phyloP scores from a whole-genome alignment of 2,113 vertebrate genomes.

The Amphiprion percula region DNA sequence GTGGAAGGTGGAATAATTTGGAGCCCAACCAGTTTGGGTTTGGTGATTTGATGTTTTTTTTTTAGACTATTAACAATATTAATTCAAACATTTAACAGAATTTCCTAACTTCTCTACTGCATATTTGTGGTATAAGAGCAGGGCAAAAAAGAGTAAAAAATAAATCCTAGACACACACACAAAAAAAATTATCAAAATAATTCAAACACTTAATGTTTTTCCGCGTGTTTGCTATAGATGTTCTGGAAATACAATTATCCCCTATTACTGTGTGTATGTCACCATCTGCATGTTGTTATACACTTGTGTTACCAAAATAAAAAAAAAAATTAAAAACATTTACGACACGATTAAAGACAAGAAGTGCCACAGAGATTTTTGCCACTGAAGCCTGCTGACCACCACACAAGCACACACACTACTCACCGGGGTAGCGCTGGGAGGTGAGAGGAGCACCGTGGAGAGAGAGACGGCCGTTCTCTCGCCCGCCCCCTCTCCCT shows the following conservation, averaged over 20 bases:
- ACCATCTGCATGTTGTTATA: background rate
- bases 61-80: too few relatives aligned
- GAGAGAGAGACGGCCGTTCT: slow-evolving; percentile 87
- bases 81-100: too few relatives aligned
- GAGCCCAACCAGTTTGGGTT: too few relatives aligned
- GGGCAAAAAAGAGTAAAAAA: too few relatives aligned
- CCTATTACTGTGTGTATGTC: background rate
- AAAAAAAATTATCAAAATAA: background rate
- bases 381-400: slow-evolving; percentile 71
- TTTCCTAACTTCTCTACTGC: too few relatives aligned
- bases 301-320: background rate
- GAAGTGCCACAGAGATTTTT: slow-evolving; percentile 61
- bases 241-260: background rate
- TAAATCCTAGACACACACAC: too few relatives aligned
- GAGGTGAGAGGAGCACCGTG: slow-evolving; percentile 87
- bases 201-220: background rate
- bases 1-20: too few relatives aligned
- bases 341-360: slow-evolving; percentile 36
- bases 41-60: too few relatives aligned
- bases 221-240: background rate
- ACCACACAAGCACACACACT: slow-evolving; percentile 80
- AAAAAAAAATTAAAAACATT: background rate
- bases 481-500: slow-evolving; percentile 85
- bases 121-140: too few relatives aligned
- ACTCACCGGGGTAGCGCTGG: slow-evolving; percentile 88